Evolutionary conservation across 2,797 vertebrate genomes (phyloP).

Genomic region (Columba guinea): DNA sequence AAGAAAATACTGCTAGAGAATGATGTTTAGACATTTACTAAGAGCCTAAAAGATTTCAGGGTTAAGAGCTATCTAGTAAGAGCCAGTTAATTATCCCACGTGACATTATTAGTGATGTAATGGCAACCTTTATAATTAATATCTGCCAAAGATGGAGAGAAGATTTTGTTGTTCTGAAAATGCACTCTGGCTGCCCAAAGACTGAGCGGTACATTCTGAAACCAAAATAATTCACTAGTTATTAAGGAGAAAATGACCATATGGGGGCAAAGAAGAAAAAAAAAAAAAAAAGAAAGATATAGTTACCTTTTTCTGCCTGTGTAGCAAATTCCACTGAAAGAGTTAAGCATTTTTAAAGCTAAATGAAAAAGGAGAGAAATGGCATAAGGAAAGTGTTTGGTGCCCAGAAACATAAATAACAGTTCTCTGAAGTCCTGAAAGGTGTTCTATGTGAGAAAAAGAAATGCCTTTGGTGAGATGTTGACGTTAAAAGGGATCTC

Average conservation of each 20-base stretch:
- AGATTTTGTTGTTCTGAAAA: slow-evolving; percentile 14
- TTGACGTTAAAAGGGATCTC: slow-evolving; percentile 7
- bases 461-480: not conserved
- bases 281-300: not conserved
- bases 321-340: slow-evolving; percentile 10
- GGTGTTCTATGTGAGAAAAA: slow-evolving; percentile 23
- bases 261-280: not conserved
- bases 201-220: slow-evolving; percentile 18
- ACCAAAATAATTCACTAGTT: slow-evolving; percentile 22
- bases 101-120: slow-evolving; percentile 39
- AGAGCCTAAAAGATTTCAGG: slow-evolving; percentile 40
- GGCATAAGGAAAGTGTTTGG: slow-evolving; percentile 19
- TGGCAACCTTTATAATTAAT: slow-evolving; percentile 55
- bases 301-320: not conserved
- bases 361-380: not conserved
- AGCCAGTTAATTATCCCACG: not conserved
- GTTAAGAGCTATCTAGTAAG: slow-evolving; percentile 29
- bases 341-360: slow-evolving; percentile 39
- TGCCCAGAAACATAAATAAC: slow-evolving; percentile 59
- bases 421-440: slow-evolving; percentile 48
- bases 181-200: not conserved
- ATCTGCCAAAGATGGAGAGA: slow-evolving; percentile 8
- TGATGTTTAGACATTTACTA: not conserved
- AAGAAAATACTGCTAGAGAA: not conserved
- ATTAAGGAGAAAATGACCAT: slow-evolving; percentile 41